These are phyloP conservation scores for Diadema setosum DNA, from an alignment of 35 echinoderm and acorn worm species.

Conservation along the genomic window DNA sequence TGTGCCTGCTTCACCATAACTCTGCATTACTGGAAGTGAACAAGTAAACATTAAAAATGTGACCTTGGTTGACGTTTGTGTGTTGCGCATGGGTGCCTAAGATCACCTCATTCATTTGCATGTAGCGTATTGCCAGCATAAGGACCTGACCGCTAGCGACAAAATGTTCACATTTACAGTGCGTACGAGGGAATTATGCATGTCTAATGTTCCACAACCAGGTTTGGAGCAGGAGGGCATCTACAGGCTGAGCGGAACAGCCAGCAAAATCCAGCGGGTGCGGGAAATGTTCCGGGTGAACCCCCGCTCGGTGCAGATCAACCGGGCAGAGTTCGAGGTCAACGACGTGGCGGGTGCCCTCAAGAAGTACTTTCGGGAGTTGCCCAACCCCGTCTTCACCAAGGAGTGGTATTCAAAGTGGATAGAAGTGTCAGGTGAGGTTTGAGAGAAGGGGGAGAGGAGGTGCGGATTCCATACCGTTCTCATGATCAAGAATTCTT, in stretches of 20 bases:
- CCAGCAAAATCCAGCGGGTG: constrained; percentile 39
- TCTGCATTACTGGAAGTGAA: too few species aligned
- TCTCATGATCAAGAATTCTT: neutral
- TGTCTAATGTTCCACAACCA: neutral
- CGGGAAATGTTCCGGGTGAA: constrained; percentile 27
- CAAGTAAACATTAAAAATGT: too few species aligned
- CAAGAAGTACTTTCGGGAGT: constrained; percentile 93
- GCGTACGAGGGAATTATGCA: too few species aligned
- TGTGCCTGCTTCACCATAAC: too few species aligned
- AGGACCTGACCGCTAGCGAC: too few species aligned
- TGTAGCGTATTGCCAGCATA: too few species aligned
- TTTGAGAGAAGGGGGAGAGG: too few species aligned
- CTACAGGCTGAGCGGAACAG: constrained; percentile 80
- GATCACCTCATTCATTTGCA: too few species aligned
- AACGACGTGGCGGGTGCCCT: constrained; percentile 87
- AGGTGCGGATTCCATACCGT: too few species aligned
- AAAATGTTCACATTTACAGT: too few species aligned
- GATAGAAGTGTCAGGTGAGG: constrained; percentile 81
- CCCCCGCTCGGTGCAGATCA: constrained; percentile 34
- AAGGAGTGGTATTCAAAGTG: constrained; percentile 67
- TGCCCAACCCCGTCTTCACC: constrained; percentile 85
- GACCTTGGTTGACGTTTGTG: too few species aligned
- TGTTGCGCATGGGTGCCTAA: too few species aligned
- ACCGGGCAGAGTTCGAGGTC: constrained; percentile 37
- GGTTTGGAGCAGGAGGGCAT: constrained; percentile 70